Base-by-base conservation (phyloP, 2,888 invertebrate species). In the Aproaerema taeniolella region DNA sequence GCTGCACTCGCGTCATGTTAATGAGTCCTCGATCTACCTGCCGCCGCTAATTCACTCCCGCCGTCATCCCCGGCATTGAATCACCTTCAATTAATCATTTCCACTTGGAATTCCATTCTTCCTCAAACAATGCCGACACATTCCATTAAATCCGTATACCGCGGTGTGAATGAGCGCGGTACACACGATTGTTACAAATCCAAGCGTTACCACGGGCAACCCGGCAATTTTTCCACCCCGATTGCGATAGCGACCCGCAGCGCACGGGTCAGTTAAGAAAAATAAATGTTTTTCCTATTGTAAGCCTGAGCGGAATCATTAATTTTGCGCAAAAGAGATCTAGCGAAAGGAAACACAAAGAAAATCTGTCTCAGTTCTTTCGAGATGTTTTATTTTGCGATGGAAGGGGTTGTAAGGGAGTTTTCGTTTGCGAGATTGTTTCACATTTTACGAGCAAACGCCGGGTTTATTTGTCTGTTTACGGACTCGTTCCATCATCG, bases 21-120 rank as follows among this genome's bases (percentile, higher is more conserved):
- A 73, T 68, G 55, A 62, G 60, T 46, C 47, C 52, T 47, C 53
- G 44, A 59, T 50, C 50, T 62, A 57, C 60, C 58, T 58, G 57
- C 37, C 30, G 38, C 38, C 37, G 44, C 38, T 55, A 51, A 55
- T 55, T 55, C 53, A 39, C 28, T 36, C 39, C 38, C 42, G 30
- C 37, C 7, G n/a, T 14, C 30, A 11, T 13, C 13, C 45, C 38
- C 43, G 43, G 54, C 63, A 58, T 59, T 61, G 58, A 56, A 59
- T 64, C 60, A 52, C 41, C 55, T 44, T 43, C 67, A 60, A 74
- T 74, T 69, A 72, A 73, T 73, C 72, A 73, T 64, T 47, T 43
- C 41, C 43, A 47, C 52, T n/a, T n/a, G 53, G 47, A 44, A 59
- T 56, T 57, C 53, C 46, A 54, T 61, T 60, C 55, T 55, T 37